Evolutionary conservation across 2,113 vertebrate species (phyloP).

Genomic region (Poecilia latipinna): DNA sequence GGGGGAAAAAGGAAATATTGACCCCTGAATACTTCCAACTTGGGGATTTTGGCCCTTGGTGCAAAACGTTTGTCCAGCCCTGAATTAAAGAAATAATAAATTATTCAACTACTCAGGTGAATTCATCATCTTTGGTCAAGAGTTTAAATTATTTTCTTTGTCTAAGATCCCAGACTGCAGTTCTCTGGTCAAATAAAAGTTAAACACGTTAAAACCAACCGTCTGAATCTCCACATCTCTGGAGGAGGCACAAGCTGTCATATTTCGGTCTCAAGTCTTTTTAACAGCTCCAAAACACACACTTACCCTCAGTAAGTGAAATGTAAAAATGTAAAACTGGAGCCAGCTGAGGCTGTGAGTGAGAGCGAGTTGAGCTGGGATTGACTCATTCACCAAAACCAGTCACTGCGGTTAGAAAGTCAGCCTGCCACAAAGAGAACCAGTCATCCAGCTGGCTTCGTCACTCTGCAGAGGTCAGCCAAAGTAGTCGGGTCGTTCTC

Average conservation of each 20-base stretch:
- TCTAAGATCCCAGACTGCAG: slow-evolving; percentile 17
- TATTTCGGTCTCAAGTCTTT: slow-evolving; percentile 33
- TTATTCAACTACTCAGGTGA: slow-evolving; percentile 34
- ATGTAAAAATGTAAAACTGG: slow-evolving; percentile 42
- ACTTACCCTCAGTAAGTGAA: slow-evolving; percentile 55
- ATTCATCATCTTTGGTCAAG: slow-evolving; percentile 10
- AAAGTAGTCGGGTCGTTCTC: slow-evolving; percentile 5
- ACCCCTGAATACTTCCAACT: too few relatives aligned
- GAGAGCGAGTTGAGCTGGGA: slow-evolving; percentile 60
- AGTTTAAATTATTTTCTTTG: slow-evolving; percentile 20
- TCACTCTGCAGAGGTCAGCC: slow-evolving; percentile 43
- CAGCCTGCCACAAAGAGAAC: slow-evolving; percentile 45
- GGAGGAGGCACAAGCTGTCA: slow-evolving; percentile 20
- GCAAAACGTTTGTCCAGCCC: too few relatives aligned
- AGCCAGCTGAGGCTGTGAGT: slow-evolving; percentile 18
- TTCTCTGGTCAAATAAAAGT: slow-evolving; percentile 33
- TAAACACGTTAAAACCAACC: slow-evolving; percentile 36
- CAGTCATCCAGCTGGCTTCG: slow-evolving; percentile 48
- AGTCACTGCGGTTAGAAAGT: slow-evolving; percentile 53
- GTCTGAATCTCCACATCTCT: slow-evolving; percentile 20
- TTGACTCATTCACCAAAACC: slow-evolving; percentile 60
- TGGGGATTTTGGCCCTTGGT: too few relatives aligned
- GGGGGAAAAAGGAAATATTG: too few relatives aligned
- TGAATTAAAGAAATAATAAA: slow-evolving; percentile 35
- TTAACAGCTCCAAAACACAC: slow-evolving; percentile 28